Evolutionary conservation across 2,888 invertebrate species (phyloP), one percentile per base, ranked within the genome.

Genomic region (Acrobasis consociella): DNA sequence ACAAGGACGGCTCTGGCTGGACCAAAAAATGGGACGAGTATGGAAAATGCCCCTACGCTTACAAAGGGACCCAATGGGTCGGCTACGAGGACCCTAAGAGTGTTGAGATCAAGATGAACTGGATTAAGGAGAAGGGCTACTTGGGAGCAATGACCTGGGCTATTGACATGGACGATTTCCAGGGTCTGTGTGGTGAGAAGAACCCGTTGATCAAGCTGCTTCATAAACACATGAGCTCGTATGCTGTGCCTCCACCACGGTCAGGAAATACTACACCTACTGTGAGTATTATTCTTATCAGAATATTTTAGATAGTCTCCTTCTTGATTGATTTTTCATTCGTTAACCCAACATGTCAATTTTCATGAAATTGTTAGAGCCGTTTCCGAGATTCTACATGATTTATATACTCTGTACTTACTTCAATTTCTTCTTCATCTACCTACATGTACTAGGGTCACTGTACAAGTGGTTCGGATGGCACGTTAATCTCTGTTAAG

Each of bases 121-220:
- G 94, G 93, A 96, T 98, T 71, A 97, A 96, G 79, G 77, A 94
- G 63, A 96, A 96, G 81, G 97, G 97, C 0, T 91, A 91, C 70
- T 95, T 95, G 0, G 98, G 98, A 0, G 97, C 97, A 0, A 98
- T 98, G 98, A 96, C 95, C 16, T 98, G 98, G 98, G 97, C 98
- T 31, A 95, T 97, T 56, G 97, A 97, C 72, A 97, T 97, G 97
- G 98, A 98, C 65, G 98, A 98, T 82, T 98, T 97, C 81, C 94
- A 94, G 64, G 97, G 97, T 0, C 80, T 97, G 1, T 98, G 98
- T 75, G 97, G 97, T 0, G 93, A 94, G 0, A 94, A 94, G 75
- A 97, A 97, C 82, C 94, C 95, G 0, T 86, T 98, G 10, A 95
- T 96, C 68, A 95, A 95, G 66, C 93, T 97, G 60, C 88, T 98